Evolutionary conservation across 2,888 invertebrate genomes (phyloP).

Genomic region (Pemphredon lugubris): DNA sequence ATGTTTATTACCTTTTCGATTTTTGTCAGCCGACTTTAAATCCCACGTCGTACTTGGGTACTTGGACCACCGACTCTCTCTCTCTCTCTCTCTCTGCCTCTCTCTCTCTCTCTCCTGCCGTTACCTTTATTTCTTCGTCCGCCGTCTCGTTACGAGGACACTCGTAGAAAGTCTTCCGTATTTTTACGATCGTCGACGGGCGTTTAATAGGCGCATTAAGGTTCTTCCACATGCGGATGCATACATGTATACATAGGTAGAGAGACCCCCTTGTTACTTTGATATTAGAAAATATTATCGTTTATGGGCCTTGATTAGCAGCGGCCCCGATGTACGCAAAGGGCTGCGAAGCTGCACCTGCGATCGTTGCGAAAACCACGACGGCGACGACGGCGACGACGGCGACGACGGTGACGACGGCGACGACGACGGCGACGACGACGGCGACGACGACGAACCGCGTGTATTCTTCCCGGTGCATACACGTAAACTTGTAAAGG

Average conservation of each 20-base stretch:
- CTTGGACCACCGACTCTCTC: not conserved
- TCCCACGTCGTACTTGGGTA: constrained; percentile 27
- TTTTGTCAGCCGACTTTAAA: constrained; percentile 39
- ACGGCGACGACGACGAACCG: not conserved
- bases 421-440: not conserved
- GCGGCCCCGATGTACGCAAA: constrained; percentile 21
- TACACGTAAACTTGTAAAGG: not conserved
- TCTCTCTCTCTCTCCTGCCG: not conserved
- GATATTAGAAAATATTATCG: constrained; percentile 57
- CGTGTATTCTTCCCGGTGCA: not conserved
- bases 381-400: constrained; percentile 4
- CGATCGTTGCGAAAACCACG: constrained; percentile 39
- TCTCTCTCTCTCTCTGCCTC: not conserved
- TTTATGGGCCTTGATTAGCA: constrained; percentile 51
- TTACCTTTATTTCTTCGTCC: too few relatives aligned
- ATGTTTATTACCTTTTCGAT: constrained; percentile 28
- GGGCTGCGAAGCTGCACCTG: constrained; percentile 33
- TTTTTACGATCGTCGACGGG: constrained; percentile 39
- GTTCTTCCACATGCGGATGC: not conserved
- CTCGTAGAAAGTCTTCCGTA: not conserved
- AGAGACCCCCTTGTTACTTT: constrained; percentile 21
- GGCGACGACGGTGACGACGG: not conserved
- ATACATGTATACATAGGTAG: not conserved
- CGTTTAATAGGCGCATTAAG: constrained; percentile 25
- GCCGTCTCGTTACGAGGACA: not conserved